Conservation (phyloP, 2,113 vertebrate genomes). For the Neomonachus schauinslandi region DNA sequence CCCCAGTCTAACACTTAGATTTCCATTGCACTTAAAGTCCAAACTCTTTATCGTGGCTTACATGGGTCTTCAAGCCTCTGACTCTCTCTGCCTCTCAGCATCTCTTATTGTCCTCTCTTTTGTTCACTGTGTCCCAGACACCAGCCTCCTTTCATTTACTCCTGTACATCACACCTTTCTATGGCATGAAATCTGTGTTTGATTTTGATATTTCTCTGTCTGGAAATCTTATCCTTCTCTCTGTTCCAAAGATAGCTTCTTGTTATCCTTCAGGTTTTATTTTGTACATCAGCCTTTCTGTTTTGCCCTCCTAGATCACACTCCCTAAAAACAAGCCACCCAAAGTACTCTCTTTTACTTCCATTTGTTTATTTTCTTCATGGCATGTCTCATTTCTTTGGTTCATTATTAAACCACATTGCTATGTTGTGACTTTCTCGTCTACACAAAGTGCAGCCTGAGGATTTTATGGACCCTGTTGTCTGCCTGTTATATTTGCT, state of each 20-base stretch:
- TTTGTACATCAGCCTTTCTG: neutral
- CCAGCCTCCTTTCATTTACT: neutral
- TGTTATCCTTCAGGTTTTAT: neutral
- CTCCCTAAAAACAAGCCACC: neutral
- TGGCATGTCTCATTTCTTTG: neutral
- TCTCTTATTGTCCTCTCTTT: neutral
- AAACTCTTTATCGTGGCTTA: neutral
- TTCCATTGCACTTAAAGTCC: neutral
- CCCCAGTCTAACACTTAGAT: neutral
- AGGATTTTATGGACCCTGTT: neutral
- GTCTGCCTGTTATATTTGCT: neutral
- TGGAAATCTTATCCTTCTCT: neutral
- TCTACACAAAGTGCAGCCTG: neutral
- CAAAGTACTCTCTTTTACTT: neutral
- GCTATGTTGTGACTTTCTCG: neutral
- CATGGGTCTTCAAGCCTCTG: neutral
- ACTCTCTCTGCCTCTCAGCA: neutral
- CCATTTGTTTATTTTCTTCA: neutral
- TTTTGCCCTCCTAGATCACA: neutral
- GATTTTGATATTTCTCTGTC: neutral
- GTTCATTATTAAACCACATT: neutral
- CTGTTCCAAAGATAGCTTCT: neutral
- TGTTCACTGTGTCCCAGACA: neutral
- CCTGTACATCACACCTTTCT: neutral
- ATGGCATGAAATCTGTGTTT: neutral